phyloP scores from a whole-genome alignment of 2,888 invertebrate species.

The Oscheius sp. region DNA sequence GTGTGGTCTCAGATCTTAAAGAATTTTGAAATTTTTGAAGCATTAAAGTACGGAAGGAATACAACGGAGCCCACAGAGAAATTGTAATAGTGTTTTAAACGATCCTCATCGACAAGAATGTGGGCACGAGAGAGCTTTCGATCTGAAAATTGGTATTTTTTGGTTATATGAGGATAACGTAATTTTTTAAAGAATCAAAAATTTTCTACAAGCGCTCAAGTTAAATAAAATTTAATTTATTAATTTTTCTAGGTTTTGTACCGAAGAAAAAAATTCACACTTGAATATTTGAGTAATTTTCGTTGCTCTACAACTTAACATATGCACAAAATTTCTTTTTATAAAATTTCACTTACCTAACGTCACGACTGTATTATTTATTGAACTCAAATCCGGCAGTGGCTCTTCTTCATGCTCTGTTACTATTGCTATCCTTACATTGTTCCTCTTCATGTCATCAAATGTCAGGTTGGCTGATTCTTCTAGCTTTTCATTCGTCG shows the following conservation, averaged over 20 bases:
- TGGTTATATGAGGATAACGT: background rate
- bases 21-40: background rate
- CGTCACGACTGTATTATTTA: slow-evolving; percentile 15
- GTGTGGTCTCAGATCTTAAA: slow-evolving; percentile 7
- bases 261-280: too few relatives aligned
- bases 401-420: background rate
- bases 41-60: slow-evolving; percentile 22
- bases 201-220: too few relatives aligned
- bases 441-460: background rate
- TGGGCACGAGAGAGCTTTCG: background rate
- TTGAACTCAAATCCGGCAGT: background rate
- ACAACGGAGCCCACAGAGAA: slow-evolving; percentile 7
- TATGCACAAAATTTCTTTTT: too few relatives aligned
- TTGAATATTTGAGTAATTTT: too few relatives aligned
- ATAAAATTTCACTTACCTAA: background rate
- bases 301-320: too few relatives aligned
- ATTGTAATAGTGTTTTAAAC: background rate
- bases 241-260: too few relatives aligned
- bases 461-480: slow-evolving; percentile 18
- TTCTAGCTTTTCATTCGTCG: background rate
- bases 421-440: slow-evolving; percentile 5
- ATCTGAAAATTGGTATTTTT: background rate
- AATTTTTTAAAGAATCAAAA: too few relatives aligned
- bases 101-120: background rate
- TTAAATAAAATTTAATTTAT: too few relatives aligned